Percentiles rank a stretch among this genome's conserved stretches.
Evolutionary conservation across 2,113 vertebrate genomes (phyloP).

Genomic region (Orientallactaga bullata): DNA sequence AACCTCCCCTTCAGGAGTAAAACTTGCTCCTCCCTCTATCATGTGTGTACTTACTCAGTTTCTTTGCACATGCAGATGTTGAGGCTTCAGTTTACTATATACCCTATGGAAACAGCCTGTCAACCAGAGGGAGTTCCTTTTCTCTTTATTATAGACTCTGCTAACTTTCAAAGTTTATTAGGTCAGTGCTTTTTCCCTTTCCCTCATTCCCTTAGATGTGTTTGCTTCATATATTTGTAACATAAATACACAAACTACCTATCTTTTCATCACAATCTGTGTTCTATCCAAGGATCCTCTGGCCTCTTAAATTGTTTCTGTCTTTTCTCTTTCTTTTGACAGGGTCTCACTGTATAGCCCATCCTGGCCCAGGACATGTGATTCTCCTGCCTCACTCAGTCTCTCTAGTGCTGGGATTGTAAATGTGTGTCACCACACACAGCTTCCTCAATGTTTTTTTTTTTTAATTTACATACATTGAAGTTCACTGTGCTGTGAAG

Average conservation of each 20-base stretch:
- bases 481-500: not conserved
- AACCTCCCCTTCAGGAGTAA: not conserved
- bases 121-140: not conserved
- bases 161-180: constrained; percentile 10
- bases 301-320: not conserved
- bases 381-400: too few species aligned
- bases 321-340: not conserved
- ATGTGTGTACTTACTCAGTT: constrained; percentile 4
- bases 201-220: not conserved
- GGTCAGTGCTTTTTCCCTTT: not conserved
- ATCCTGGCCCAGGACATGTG: not conserved
- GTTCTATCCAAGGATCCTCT: not conserved
- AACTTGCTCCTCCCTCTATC: not conserved
- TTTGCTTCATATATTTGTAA: not conserved
- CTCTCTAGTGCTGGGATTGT: not conserved
- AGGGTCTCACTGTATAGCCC: not conserved
- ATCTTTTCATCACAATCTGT: not conserved
- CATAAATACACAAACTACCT: not conserved
- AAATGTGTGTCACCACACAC: not conserved
- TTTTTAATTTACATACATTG: not conserved
- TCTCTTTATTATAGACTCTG: not conserved
- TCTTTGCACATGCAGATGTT: not conserved
- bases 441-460: not conserved
- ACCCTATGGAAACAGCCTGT: not conserved
- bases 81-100: not conserved